Evolutionary conservation across 2,797 vertebrate genomes (phyloP), one percentile per base, ranked within the genome.

Genomic region (Octomys mimax): DNA sequence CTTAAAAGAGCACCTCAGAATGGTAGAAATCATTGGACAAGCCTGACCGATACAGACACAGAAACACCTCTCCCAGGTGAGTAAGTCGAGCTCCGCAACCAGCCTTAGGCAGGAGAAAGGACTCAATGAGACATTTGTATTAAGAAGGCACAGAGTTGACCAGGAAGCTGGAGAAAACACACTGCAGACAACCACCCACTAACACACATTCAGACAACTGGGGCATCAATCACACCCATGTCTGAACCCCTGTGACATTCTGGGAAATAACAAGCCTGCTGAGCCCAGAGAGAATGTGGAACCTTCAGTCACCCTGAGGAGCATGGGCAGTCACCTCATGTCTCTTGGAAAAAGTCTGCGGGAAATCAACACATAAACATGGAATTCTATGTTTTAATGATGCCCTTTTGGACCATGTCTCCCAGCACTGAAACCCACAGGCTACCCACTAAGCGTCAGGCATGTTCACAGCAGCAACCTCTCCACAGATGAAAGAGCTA

Each of bases 291-390:
- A 59, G 21, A 73, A 42, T 5, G 21, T 6, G 39, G 39, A 26
- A 6, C 4, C 9, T 10, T 26, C 13, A 21, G 10, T 12, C 71
- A 73, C 39, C 13, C 11, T 11, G 10, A 26, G 22, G 16, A 33
- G 22, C 6, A 42, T 26, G 0, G 36, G 12, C 10, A 26, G 2
- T 0, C 2, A 26, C 36, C 3, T 2, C 22, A 13, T 4, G 22
- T 21, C 71, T 73, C 8, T 11, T 42, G 10, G 36, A 5, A 42
- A 24, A 9, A 3, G 22, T 18, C 36, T 73, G 22, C 22, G 12
- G 39, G 36, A 3, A 36, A 10, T 42, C 9, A 24, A 42, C 26
- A 12, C 11, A 19, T 12, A 42, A 73, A 73, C 2, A 39, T 1
- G 13, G 9, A 2, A 42, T 73, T 13, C 16, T 26, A 13, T 26